Evolutionary conservation across 1,140 invertebrate species (phyloP).

Genomic region (Drosophila eugracilis): DNA sequence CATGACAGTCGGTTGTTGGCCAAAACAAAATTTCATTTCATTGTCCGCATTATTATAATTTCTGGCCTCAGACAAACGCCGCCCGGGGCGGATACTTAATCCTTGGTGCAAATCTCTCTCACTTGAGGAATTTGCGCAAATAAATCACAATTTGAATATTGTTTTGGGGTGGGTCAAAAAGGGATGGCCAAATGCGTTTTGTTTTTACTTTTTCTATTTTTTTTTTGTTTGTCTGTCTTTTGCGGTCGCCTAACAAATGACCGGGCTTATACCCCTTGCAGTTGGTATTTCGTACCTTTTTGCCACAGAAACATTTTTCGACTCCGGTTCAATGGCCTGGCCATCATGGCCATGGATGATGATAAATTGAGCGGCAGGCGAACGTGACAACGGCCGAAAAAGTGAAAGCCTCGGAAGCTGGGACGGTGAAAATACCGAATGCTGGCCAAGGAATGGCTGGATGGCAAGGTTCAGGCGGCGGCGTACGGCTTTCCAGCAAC

Average conservation of each 20-base stretch:
- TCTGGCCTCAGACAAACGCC: constrained; percentile 38
- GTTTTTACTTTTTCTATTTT: background rate
- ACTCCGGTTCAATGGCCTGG: constrained; percentile 52
- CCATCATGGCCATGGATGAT: constrained; percentile 61
- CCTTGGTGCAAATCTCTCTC: constrained; percentile 62
- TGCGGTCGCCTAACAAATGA: constrained; percentile 56
- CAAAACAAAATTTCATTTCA: constrained; percentile 62
- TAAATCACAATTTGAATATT: constrained; percentile 70
- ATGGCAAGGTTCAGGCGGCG: constrained; percentile 10
- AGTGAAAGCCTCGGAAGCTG: constrained; percentile 74
- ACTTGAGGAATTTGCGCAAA: constrained; percentile 62
- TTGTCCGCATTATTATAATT: constrained; percentile 50
- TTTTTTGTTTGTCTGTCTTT: background rate
- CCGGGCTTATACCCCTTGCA: constrained; percentile 50
- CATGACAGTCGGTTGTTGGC: constrained; percentile 42
- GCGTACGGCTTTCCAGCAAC: constrained; percentile 28
- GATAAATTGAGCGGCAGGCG: constrained; percentile 72
- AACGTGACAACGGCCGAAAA: constrained; percentile 76
- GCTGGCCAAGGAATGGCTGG: constrained; percentile 45
- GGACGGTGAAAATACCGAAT: constrained; percentile 64
- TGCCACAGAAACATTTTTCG: constrained; percentile 11
- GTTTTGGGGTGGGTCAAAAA: constrained; percentile 21
- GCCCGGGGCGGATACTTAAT: constrained; percentile 28
- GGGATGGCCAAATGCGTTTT: constrained; percentile 12
- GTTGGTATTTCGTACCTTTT: constrained; percentile 28